Evolutionary conservation across 2,797 vertebrate species (phyloP).

Genomic region (Paguma larvata): DNA sequence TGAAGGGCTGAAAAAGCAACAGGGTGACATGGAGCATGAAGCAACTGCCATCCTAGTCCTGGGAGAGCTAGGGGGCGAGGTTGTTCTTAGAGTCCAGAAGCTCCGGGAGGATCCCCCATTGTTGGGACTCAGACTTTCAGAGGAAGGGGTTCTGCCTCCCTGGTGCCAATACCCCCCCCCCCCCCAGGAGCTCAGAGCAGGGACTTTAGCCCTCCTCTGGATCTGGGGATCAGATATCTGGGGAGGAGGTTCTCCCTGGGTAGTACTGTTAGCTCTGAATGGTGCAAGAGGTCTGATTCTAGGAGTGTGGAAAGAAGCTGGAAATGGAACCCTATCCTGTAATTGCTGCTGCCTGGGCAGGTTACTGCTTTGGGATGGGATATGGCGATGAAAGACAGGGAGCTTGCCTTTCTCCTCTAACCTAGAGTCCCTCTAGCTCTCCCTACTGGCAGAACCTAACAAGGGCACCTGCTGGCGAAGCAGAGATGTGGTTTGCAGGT

Average conservation of each 20-base stretch:
- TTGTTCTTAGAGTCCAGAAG: not conserved
- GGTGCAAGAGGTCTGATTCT: not conserved
- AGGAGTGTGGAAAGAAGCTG: not conserved
- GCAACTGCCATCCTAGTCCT: not conserved
- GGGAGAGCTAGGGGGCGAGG: not conserved
- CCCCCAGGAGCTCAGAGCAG: not conserved
- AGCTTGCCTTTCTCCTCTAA: not conserved
- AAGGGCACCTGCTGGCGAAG: not conserved
- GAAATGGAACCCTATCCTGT: not conserved
- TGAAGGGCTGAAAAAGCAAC: not conserved
- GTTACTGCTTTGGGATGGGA: not conserved
- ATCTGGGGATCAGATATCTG: not conserved
- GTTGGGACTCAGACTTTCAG: not conserved
- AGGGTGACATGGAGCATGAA: not conserved
- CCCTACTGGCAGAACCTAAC: not conserved
- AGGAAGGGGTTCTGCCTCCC: not conserved
- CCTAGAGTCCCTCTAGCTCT: not conserved
- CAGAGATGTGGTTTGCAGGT: not conserved
- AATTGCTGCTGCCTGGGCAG: not conserved
- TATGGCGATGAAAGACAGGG: not conserved
- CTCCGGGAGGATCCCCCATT: not conserved
- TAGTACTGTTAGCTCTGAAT: not conserved
- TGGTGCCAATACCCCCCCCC: not conserved
- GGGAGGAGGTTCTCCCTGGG: not conserved
- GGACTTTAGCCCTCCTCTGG: not conserved